Percentiles rank a stretch among this genome's conserved stretches.
phyloP scores from a whole-genome alignment of 1,140 invertebrate genomes.

The Megalopta genalis region DNA sequence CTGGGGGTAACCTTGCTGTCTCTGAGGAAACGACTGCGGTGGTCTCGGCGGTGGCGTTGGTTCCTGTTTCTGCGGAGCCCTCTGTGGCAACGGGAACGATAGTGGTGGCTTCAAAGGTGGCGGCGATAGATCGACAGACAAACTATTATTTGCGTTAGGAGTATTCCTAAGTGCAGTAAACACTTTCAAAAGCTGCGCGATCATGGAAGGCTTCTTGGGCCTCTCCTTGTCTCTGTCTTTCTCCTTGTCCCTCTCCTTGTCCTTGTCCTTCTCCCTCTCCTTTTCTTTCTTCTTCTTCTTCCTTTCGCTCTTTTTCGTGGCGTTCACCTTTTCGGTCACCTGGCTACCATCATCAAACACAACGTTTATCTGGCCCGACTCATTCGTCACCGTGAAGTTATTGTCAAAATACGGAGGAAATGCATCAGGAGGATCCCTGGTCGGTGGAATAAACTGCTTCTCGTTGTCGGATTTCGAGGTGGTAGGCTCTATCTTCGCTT shows the following conservation, averaged over 20 bases:
- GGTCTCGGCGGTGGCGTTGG: too few species aligned
- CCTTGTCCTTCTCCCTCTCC: conserved; percentile 8
- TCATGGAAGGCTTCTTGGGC: conserved; percentile 1
- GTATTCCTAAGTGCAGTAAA: conserved; percentile 51
- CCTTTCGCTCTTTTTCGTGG: neutral
- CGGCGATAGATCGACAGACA: neutral
- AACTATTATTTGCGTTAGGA: neutral
- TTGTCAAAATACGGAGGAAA: conserved; percentile 70
- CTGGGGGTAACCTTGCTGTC: neutral
- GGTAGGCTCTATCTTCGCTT: conserved; percentile 36
- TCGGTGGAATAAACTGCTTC: conserved; percentile 37
- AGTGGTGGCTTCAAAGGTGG: conserved; percentile 4
- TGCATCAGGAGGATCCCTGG: conserved; percentile 62
- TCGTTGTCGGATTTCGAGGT: conserved; percentile 28
- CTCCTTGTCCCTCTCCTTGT: conserved; percentile 26
- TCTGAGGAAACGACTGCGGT: too few species aligned
- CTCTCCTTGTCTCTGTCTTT: neutral
- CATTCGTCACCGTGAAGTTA: conserved; percentile 38
- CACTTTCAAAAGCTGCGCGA: conserved; percentile 53
- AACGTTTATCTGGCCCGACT: conserved; percentile 44
- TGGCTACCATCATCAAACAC: conserved; percentile 37
- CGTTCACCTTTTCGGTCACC: neutral
- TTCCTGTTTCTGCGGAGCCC: neutral
- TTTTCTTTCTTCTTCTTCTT: conserved; percentile 29
- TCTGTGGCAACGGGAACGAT: conserved; percentile 8